phyloP scores from a whole-genome alignment of 2,888 invertebrate genomes.

The Cataglyphis albicans region DNA sequence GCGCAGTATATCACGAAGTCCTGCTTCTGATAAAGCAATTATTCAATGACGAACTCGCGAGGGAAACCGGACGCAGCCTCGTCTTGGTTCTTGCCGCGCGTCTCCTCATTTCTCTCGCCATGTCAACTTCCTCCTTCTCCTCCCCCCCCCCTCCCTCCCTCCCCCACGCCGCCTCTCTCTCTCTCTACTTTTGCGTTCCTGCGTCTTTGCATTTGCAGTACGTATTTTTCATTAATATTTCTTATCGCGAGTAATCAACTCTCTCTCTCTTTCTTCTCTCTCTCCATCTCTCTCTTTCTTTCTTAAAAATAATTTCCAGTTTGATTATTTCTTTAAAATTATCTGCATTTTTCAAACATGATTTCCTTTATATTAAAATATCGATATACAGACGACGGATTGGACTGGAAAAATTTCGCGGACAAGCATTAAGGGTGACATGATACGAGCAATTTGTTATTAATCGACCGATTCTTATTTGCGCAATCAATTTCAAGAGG shows the following conservation, averaged over 20 bases:
- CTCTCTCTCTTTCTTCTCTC: neutral
- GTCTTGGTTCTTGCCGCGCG: neutral
- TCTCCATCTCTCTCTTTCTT: neutral
- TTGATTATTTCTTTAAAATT: conserved; percentile 18
- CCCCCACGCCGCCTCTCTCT: too few relatives aligned
- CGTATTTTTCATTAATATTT: neutral
- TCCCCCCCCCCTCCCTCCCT: too few relatives aligned
- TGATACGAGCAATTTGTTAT: conserved; percentile 47
- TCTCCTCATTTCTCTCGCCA: neutral
- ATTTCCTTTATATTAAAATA: conserved; percentile 16
- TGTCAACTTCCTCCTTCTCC: neutral
- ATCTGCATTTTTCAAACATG: conserved; percentile 11
- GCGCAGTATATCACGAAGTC: neutral
- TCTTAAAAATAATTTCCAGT: neutral
- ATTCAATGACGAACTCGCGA: neutral
- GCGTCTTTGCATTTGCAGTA: neutral
- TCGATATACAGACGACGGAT: neutral
- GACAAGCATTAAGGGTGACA: conserved; percentile 44
- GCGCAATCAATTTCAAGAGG: conserved; percentile 54
- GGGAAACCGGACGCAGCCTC: neutral
- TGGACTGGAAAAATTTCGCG: conserved; percentile 18
- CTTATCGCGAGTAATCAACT: neutral
- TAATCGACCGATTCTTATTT: conserved; percentile 61
- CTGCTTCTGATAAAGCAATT: conserved; percentile 33
- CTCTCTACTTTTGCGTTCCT: neutral